Evolutionary conservation across 2,113 vertebrate species (phyloP), one percentile per base, ranked within the genome.

Genomic region (Spizaetus ornatus): DNA sequence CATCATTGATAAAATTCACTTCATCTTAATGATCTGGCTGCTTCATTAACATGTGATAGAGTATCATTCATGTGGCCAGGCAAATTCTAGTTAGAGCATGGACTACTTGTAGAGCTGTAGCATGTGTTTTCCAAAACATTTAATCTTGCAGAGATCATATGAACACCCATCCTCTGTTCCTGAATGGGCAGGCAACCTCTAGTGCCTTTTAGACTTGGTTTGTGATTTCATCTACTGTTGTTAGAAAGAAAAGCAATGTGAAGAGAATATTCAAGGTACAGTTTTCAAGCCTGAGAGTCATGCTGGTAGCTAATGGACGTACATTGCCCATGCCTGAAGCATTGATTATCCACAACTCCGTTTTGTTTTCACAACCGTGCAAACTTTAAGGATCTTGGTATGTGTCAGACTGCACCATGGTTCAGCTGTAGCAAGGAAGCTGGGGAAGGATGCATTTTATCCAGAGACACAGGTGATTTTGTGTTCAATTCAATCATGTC

Each of bases 371-470:
- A 11, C 22, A 50, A 27, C 42, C 31, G 52, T 59, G 38, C 17
- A 23, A 16, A 25, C 63, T 72, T 55, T 32, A 31, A 67, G 43
- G 43, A 13, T 43, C 26, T 77, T 36, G 4, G 13, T 52, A 5
- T 23, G 11, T 52, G 5, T 29, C 32, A 40, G n/a, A 2, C 23
- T 58, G 58, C 7, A 22, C 34, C 1, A 2, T 0, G 1, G 4
- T 48, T 77, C 83, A 66, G 36, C 34, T 65, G 18, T 29, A 26
- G 17, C 0, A 0, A n/a, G 42, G 38, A 55, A 38, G 55, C n/a
- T 58, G 42, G 22, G n/a, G 3, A 42, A 81, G 38, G 61, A 22
- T 16, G 26, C 0, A 1, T 83, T 79, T 82, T 63, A 50, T 8
- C 16, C 53, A 13, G 40, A 55, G 61, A 9, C 3, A 17, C 2